Evolutionary conservation across 1,140 invertebrate genomes (phyloP), one percentile per base, ranked within the genome.

Genomic region (Pantala flavescens): DNA sequence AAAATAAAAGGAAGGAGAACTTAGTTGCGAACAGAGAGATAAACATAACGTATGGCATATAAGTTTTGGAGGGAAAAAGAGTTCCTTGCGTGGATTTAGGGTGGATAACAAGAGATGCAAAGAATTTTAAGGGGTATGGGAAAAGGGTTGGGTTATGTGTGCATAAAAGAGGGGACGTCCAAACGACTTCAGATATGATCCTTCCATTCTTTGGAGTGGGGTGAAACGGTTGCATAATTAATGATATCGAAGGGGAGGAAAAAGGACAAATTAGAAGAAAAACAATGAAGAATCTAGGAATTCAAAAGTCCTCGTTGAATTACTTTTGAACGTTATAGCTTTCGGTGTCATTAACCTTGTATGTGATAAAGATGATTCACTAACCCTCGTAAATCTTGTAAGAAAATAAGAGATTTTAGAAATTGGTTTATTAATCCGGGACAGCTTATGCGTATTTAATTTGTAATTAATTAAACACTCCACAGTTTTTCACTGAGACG

Each of bases 151-250:
- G 28, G 28, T 36, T 36, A 36, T 36, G 9, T 36, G 28, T 36
- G 28, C 28, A 9, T 36, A 36, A 36, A 36, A 36, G 9, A 9
- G 49, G n/a, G 49, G 49, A 21, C n/a, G 49, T 7, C 14, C 16
- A 63, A 63, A 63, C 49, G 49, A 63, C 49, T 63, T 63, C 49
- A 63, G 49, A 63, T 63, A 63, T 63, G 49, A 12, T 63, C n/a
- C 49, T 63, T 63, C 49, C 49, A 3, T 63, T 21, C 28, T 3
- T 7, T 16, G 49, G 49, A 63, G 49, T 5, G 49, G 49, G 49
- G 49, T 63, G 3, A 21, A 3, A 63, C 5, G 49, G 49, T 21
- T 63, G 49, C 49, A 63, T 63, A 63, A 63, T 63, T 63, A 63
- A 63, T 1, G 12, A 12, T 3, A 63, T 63, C 12, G 49, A 63